Evolutionary conservation across 2,888 invertebrate species (phyloP).

Genomic region (Cataglyphis rosenhaueri): DNA sequence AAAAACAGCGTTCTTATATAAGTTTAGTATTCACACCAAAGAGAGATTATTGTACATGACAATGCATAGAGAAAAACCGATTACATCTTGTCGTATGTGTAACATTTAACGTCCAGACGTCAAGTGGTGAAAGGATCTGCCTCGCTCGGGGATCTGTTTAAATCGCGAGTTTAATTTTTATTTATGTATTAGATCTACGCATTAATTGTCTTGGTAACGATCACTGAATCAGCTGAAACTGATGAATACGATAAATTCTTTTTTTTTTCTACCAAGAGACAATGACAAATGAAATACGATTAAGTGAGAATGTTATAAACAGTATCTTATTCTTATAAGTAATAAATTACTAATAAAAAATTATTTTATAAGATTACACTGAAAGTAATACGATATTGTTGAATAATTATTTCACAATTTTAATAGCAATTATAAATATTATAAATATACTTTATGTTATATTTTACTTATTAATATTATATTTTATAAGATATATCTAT

Average conservation of each 20-base stretch:
- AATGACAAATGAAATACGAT: no score
- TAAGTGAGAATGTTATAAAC: constrained; percentile 55
- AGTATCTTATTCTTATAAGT: neutral
- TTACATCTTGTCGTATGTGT: constrained; percentile 70
- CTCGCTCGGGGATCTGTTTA: constrained; percentile 65
- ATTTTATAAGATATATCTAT: neutral
- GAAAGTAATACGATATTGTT: neutral
- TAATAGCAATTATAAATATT: neutral
- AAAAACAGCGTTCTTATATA: neutral
- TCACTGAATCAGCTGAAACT: constrained; percentile 15
- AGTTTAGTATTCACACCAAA: neutral
- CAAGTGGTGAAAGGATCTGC: constrained; percentile 75
- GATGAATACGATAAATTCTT: constrained; percentile 45
- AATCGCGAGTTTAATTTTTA: constrained; percentile 28
- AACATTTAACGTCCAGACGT: constrained; percentile 71
- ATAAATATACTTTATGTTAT: neutral
- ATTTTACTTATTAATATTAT: neutral
- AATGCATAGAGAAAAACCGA: constrained; percentile 43
- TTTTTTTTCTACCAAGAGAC: neutral
- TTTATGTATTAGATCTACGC: neutral
- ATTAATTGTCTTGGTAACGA: constrained; percentile 29
- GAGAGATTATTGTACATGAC: neutral
- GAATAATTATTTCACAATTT: neutral
- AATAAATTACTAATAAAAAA: neutral
- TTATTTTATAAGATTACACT: neutral